Base-by-base conservation (phyloP, 2,888 invertebrate species). In the Leucoma salicis region DNA sequence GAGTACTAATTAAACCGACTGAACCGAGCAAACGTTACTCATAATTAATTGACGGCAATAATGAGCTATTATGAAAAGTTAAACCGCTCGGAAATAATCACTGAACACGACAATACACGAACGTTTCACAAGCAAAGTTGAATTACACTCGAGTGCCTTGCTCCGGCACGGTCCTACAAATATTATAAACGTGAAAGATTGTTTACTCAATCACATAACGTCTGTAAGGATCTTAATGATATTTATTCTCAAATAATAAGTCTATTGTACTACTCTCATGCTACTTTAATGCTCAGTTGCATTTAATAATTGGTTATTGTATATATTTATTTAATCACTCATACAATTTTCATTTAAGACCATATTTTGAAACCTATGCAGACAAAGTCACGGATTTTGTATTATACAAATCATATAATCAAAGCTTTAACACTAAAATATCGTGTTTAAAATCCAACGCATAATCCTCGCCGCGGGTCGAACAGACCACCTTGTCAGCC, bases 341-440 rank as follows among this genome's bases (percentile, higher is more conserved):
- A n/a, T n/a, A n/a, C n/a, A n/a, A n/a, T n/a, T n/a, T n/a, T n/a
- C n/a, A n/a, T n/a, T n/a, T n/a, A n/a, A n/a, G n/a, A n/a, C n/a
- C n/a, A n/a, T n/a, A n/a, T n/a, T n/a, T n/a, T n/a, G n/a, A n/a
- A n/a, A n/a, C n/a, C n/a, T n/a, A n/a, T n/a, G n/a, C n/a, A n/a
- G n/a, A n/a, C n/a, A n/a, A n/a, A n/a, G n/a, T n/a, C n/a, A n/a
- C n/a, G n/a, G n/a, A n/a, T n/a, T n/a, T 31, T 36, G 37, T 14
- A 10, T 18, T 16, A 24, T 52, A 53, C 53, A 59, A 64, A 67
- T 64, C 56, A 57, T 66, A 68, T 71, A 80, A 78, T 67, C 69
- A 60, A 61, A 70, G 65, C 62, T 78, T 85, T 80, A 82, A 84
- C 83, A 85, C 82, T 84, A 80, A 87, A 85, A 82, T 85, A 83